These are phyloP conservation scores for Lomographa bimaculata DNA, from an alignment of 2,888 invertebrate genomes.

Conservation along the genomic window DNA sequence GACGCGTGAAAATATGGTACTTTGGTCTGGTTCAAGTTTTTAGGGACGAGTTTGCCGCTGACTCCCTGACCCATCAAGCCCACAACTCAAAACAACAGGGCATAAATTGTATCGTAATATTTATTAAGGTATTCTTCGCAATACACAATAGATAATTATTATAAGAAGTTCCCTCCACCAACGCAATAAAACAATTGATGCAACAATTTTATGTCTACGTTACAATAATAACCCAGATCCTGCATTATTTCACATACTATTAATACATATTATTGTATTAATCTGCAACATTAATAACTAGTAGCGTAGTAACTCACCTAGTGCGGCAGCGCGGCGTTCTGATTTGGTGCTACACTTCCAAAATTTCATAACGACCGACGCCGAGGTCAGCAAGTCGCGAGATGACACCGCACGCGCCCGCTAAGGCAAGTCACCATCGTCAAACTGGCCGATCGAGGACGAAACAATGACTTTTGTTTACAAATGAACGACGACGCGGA, in stretches of 20 bases:
- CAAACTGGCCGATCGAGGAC: slow-evolving; percentile 68
- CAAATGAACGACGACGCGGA: slow-evolving; percentile 67
- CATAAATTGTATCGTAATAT: too few species aligned
- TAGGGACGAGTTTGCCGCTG: too few species aligned
- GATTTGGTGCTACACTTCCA: slow-evolving; percentile 72
- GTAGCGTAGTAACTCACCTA: slow-evolving; percentile 60
- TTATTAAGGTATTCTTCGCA: too few species aligned
- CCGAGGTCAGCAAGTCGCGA: slow-evolving; percentile 44
- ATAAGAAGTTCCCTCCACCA: too few species aligned
- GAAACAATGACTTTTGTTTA: slow-evolving; percentile 83
- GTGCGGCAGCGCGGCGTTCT: slow-evolving; percentile 51
- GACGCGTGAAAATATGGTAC: too few species aligned
- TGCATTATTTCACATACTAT: slow-evolving; percentile 3
- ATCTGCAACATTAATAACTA: not conserved
- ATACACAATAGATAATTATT: too few species aligned
- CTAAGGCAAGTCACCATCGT: slow-evolving; percentile 65
- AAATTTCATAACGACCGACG: slow-evolving; percentile 65
- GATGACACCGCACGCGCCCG: slow-evolving; percentile 62
- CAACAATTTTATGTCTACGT: too few species aligned
- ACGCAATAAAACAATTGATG: too few species aligned
- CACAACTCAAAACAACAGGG: too few species aligned
- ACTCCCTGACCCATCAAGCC: too few species aligned
- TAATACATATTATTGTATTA: not conserved
- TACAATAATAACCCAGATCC: slow-evolving; percentile 12
- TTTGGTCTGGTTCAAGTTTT: too few species aligned